Evolutionary conservation across 1,140 invertebrate species (phyloP).

Genomic region (Drosophila busckii): DNA sequence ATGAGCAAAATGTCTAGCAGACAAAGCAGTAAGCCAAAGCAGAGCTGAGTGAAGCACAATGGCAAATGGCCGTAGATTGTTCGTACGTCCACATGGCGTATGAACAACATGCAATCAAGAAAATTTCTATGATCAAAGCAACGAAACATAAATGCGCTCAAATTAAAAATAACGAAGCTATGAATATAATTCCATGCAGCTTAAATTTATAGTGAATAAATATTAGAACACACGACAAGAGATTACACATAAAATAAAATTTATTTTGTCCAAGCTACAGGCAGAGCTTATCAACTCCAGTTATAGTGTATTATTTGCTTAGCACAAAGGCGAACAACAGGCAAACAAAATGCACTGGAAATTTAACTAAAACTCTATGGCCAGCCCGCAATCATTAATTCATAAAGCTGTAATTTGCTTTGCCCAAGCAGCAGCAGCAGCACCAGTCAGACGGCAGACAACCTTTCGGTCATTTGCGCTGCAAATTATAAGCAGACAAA

Average conservation of each 20-base stretch:
- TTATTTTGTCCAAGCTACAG: too few species aligned
- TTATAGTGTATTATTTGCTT: not conserved
- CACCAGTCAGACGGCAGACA: conserved; percentile 17
- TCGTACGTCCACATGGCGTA: conserved; percentile 21
- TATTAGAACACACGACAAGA: too few species aligned
- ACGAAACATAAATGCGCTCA: not conserved
- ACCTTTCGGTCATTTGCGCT: conserved; percentile 54
- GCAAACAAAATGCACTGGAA: conserved; percentile 16
- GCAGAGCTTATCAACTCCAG: too few species aligned
- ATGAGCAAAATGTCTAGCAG: conserved; percentile 30
- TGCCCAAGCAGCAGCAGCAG: conserved; percentile 30
- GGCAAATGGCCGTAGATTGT: conserved; percentile 5
- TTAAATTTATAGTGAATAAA: not conserved
- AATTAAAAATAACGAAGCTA: not conserved
- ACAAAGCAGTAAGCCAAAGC: not conserved
- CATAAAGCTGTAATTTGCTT: conserved; percentile 55
- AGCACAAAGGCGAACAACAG: conserved; percentile 3
- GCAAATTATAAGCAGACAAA: conserved; percentile 55
- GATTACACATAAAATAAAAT: too few species aligned
- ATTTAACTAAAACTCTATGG: conserved; percentile 26
- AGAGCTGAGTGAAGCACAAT: conserved; percentile 5
- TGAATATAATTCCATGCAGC: conserved; percentile 1
- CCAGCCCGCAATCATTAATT: conserved; percentile 49
- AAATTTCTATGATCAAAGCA: not conserved
- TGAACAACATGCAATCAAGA: conserved; percentile 16